Percentiles rank a stretch among this genome's conserved stretches.
Evolutionary conservation across 2,888 invertebrate species (phyloP).

Genomic region (Oligia latruncula): DNA sequence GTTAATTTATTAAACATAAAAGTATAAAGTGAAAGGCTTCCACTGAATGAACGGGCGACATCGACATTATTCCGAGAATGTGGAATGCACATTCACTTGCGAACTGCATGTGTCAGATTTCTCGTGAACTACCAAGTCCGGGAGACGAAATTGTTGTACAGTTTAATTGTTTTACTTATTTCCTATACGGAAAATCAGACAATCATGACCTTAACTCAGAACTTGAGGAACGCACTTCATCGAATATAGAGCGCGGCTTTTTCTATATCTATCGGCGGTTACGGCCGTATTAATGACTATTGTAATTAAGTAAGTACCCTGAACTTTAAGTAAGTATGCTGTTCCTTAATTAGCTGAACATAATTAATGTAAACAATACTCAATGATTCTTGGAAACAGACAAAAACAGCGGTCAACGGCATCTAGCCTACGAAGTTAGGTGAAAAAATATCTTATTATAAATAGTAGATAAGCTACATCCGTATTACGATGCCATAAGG

Average conservation of each 20-base stretch:
- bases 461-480: conserved; percentile 25
- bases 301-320: conserved; percentile 23
- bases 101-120: conserved; percentile 58
- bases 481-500: conserved; percentile 61
- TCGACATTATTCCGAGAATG: conserved; percentile 64
- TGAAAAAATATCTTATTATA: conserved; percentile 61
- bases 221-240: not conserved
- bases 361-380: conserved; percentile 60
- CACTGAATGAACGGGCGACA: conserved; percentile 62
- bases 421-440: conserved; percentile 65
- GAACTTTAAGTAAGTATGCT: not conserved
- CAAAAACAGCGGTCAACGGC: conserved; percentile 71
- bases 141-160: conserved; percentile 36
- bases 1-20: conserved; percentile 57
- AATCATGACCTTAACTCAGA: not conserved
- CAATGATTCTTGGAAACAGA: conserved; percentile 55
- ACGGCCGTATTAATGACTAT: not conserved
- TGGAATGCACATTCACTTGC: conserved; percentile 65
- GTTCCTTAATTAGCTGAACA: conserved; percentile 43
- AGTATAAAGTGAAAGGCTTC: conserved; percentile 72
- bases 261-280: not conserved
- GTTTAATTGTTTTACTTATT: conserved; percentile 15
- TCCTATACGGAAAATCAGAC: not conserved
- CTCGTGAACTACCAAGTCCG: conserved; percentile 56
- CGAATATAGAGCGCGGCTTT: not conserved